Base-by-base conservation (phyloP, 2,113 vertebrate genomes). In the Aix galericulata region DNA sequence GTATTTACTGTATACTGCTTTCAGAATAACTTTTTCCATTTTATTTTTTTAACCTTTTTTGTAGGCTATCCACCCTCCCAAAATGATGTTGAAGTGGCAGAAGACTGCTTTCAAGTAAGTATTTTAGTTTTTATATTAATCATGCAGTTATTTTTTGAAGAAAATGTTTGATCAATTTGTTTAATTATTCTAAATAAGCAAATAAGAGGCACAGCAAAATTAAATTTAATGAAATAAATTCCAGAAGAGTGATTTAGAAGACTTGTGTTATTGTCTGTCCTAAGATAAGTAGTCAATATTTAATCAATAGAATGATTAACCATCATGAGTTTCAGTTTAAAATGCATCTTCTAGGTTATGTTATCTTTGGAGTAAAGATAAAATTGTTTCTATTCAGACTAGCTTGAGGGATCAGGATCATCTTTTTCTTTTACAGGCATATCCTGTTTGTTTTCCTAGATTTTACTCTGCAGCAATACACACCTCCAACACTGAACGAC, bases 51-150 rank as follows among this genome's bases (percentile, higher is more conserved):
- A 56, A 40, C 9, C 62, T 56, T 42, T 72, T 82, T 60, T 82
- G 64, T 97, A 99, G 99, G 98, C 88, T 99, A 98, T 94, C 98
- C 98, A 82, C 88, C 98, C 10, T 98, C 96, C 44, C 97, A 98
- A 94, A 98, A 97, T 87, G 99, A 99, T 89, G 94, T 97, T 23
- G 98, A 99, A 94, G 97, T 95, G 94, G 93, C 97, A 52, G 99
- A 99, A 93, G 98, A 99, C 89, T 98, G 98, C 91, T 97, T 98
- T 97, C 98, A 98, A 97, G 99, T 99, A 96, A 99, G 99, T 98
- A 40, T 13, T 93, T 86, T 88, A 15, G 23, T 79, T 80, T 86
- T 94, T 46, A 0, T 81, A 88, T 82, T 80, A 75, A 59, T 82
- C 38, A 29, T 90, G 40, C 36, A 64, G 31, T 87, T 93, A 25